Conservation (phyloP, 2,113 vertebrate genomes). For the Oryzias javanicus region DNA sequence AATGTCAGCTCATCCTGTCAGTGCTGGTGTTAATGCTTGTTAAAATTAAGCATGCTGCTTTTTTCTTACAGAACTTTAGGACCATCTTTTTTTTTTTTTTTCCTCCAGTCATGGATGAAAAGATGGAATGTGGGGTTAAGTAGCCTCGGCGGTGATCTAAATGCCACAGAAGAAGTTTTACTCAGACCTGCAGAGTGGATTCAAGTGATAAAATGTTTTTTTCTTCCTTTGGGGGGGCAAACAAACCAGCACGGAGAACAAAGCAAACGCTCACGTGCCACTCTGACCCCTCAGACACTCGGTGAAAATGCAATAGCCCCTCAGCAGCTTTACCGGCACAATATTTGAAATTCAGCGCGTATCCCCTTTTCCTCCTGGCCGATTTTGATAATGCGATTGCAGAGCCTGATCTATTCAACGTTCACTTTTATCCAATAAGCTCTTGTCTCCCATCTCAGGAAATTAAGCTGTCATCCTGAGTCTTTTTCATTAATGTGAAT, state of each 20-base stretch:
- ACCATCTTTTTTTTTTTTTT: slow-evolving; percentile 2
- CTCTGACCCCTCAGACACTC: slow-evolving; percentile 21
- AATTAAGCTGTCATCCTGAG: slow-evolving; percentile 73
- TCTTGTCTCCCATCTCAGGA: slow-evolving; percentile 73
- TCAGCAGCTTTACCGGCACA: slow-evolving; percentile 36
- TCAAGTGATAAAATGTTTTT: slow-evolving; percentile 15
- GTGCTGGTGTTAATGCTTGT: slow-evolving; percentile 42
- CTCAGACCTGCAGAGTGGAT: not conserved
- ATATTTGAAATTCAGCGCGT: slow-evolving; percentile 66
- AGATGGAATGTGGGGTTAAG: slow-evolving; percentile 26
- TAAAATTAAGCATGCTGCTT: slow-evolving; percentile 39
- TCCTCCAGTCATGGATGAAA: slow-evolving; percentile 23
- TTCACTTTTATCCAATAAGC: slow-evolving; percentile 73
- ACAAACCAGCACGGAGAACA: not conserved
- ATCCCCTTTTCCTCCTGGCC: slow-evolving; percentile 55
- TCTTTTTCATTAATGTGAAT: slow-evolving; percentile 71
- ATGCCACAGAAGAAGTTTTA: not conserved
- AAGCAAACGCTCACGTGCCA: slow-evolving; percentile 5
- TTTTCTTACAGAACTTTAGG: slow-evolving; percentile 8
- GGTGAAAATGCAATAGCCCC: slow-evolving; percentile 43
- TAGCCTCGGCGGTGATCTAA: slow-evolving; percentile 19
- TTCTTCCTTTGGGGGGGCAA: too few species aligned
- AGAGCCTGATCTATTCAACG: slow-evolving; percentile 40
- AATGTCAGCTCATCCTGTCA: slow-evolving; percentile 61
- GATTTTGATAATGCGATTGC: slow-evolving; percentile 62